Base-by-base conservation (phyloP, 1,140 invertebrate species). In the Hypothenemus hampei region DNA sequence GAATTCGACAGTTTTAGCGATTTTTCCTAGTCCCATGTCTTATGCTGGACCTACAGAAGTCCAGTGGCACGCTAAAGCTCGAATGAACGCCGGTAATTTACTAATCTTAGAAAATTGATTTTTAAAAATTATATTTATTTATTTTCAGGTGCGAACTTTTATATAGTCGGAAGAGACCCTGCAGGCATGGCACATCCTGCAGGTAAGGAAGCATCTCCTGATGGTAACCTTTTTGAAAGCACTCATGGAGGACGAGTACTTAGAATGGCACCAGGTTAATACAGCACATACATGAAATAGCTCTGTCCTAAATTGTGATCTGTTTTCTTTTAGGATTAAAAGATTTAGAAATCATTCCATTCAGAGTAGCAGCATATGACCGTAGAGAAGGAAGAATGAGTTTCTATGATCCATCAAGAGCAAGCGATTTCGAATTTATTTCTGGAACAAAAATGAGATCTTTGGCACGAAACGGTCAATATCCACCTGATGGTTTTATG, bases 1-100 rank as follows among this genome's bases (percentile, higher is more conserved):
- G 10, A 75, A 84, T 8, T 82, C 82, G 11, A 99, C 97, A 5
- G 81, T 99, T 11, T 73, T 99, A 39, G 95, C 97, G 2, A 98
- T 99, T 64, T 99, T 99, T 74, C 97, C 97, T 0, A 97, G 95
- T 55, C 97, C 97, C 0, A 99, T 99, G 97, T 88, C 96, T 85
- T 99, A 99, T 73, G 97, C 96, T 15, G 97, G 97, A 11, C 97
- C 97, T 13, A 95, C 93, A 35, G 97, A 99, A 80, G 94, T 99
- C 19, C 97, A 99, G 73, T 99, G 97, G 97, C 97, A 99, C 76
- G 95, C 95, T 0, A 97, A 97, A 72, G 90, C 95, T 0, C 78
- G 97, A 57, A 90, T 98, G 86, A 87, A 88, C 61, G 91, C 95
- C 11, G 97, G 97, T 47, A n/a, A 24, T 33, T 46, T 33, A 29